Conservation (phyloP, 2,113 vertebrate species). For the Ginglymostoma cirratum region DNA sequence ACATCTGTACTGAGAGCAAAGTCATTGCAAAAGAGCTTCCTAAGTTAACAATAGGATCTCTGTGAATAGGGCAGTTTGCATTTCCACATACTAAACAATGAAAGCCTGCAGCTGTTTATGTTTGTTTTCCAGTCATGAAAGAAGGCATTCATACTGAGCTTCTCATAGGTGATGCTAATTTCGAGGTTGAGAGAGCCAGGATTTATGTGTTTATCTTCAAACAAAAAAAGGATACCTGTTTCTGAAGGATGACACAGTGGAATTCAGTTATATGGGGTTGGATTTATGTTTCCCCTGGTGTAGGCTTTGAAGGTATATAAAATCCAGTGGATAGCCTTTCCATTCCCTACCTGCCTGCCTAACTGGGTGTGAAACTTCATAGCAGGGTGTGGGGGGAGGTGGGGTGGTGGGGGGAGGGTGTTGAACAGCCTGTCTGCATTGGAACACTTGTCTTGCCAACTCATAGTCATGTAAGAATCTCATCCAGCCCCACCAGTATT, state of each 20-base stretch:
- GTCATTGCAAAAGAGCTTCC: neutral
- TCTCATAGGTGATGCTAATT: neutral
- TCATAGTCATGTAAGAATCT: neutral
- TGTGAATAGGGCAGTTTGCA: slow-evolving; percentile 12
- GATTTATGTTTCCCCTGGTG: no score
- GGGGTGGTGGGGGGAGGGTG: no score
- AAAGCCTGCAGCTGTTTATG: neutral
- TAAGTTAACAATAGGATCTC: neutral
- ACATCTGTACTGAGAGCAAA: neutral
- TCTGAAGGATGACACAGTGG: neutral
- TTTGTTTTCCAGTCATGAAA: neutral
- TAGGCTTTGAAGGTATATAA: neutral
- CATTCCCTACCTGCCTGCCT: no score
- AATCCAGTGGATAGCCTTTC: no score
- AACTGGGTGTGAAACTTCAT: no score
- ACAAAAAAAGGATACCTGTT: neutral
- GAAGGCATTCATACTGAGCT: neutral
- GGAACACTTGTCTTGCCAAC: no score
- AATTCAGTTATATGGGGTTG: no score
- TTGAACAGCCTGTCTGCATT: no score
- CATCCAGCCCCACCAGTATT: neutral
- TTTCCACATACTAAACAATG: slow-evolving; percentile 6
- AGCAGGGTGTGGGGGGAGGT: no score
- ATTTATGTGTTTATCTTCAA: neutral
- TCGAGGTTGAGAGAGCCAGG: neutral